These are phyloP conservation scores for Agapornis canus DNA, from an alignment of 2,797 vertebrate species.

Conservation along the genomic window DNA sequence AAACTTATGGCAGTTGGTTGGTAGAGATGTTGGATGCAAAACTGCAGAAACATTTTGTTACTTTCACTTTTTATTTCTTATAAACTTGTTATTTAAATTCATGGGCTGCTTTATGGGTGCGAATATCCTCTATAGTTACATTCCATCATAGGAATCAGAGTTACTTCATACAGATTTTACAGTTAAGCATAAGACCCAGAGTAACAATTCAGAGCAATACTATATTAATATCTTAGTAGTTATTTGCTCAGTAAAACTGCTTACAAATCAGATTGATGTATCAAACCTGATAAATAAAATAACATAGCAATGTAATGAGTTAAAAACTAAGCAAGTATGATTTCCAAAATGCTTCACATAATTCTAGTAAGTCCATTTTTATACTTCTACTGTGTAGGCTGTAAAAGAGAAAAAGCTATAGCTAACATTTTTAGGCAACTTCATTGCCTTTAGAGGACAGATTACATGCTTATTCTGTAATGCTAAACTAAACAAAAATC, in stretches of 20 bases:
- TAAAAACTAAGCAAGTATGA: neutral
- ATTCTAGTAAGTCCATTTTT: neutral
- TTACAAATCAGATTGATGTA: neutral
- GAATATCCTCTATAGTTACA: constrained; percentile 53
- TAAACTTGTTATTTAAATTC: neutral
- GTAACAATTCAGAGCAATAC: neutral
- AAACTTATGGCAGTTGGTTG: neutral
- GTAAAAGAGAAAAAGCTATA: neutral
- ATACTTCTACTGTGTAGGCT: neutral
- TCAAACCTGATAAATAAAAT: neutral
- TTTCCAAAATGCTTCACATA: neutral
- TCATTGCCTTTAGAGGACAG: neutral
- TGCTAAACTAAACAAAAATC: neutral
- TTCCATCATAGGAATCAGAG: neutral
- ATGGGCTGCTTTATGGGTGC: constrained; percentile 20
- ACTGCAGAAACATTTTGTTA: neutral
- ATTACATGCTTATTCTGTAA: neutral
- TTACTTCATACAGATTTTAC: neutral
- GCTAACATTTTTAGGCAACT: neutral
- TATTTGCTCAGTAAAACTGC: neutral
- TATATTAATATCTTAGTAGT: neutral
- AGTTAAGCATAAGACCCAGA: neutral
- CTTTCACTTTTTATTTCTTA: neutral
- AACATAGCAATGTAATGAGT: neutral
- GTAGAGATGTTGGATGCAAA: neutral